Base-by-base conservation (phyloP, 2,797 vertebrate species). In the Aplochiton taeniatus region DNA sequence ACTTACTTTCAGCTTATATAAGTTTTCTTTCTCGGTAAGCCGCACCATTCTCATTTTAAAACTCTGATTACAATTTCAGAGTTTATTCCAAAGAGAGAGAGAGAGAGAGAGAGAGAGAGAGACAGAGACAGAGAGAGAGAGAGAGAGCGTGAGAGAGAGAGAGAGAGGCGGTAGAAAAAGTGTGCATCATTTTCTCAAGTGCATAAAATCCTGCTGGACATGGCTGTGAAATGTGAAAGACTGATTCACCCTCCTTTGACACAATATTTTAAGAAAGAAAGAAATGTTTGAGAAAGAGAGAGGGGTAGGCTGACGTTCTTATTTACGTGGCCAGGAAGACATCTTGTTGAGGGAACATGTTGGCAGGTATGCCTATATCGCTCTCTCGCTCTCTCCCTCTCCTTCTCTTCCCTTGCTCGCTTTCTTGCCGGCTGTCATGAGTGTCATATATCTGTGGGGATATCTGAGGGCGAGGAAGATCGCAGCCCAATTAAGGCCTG, bases 401-500 rank as follows among this genome's bases (percentile, higher is more conserved):
- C 16, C 12, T 18, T 31, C 53, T 20, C 18, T 55, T 1, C 20
- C 10, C 16, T 12, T 16, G 17, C 45, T 74, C 73, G 72, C 84
- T 77, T 74, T 82, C 78, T 81, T 81, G 83, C 85, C 69, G 83
- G 70, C 95, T 95, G 95, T 96, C 96, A 95, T 93, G 93, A 94
- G 94, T 95, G 93, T 98, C 96, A 97, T 97, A 97, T 95, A 93
- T 94, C 93, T 93, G 87, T 76, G 84, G 81, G 85, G 86, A 85
- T 87, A 88, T 88, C 79, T 89, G 84, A 92, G 93, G 91, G 93
- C 90, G 80, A 93, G 92, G 91, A 93, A 95, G 95, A 98, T 96
- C 89, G 93, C 94, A 95, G 96, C 95, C 96, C 96, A 98, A 98
- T 98, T 98, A 99, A 94, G 87, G 91, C 68, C 94, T 98, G 97